Conservation (phyloP, 1,140 invertebrate species). For the Lithobius niger region DNA sequence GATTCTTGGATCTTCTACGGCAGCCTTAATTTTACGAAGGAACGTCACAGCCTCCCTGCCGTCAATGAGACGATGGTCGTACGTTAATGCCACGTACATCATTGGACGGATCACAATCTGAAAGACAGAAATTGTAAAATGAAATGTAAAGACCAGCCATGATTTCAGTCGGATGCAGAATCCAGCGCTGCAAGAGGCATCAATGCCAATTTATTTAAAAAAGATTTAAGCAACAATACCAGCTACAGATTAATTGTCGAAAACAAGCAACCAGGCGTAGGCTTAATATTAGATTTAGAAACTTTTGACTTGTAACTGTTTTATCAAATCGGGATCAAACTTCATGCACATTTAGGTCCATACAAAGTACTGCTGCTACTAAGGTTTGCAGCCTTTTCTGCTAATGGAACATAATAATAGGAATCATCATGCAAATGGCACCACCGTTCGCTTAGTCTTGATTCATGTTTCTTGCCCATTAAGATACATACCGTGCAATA, state of each 20-base stretch:
- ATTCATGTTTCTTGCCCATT: too few relatives aligned
- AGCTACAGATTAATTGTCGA: background rate
- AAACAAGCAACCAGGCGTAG: background rate
- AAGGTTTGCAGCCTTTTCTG: background rate
- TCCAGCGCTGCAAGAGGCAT: background rate
- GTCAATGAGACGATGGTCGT: conserved; percentile 97
- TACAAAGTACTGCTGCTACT: background rate
- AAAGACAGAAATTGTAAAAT: conserved; percentile 21
- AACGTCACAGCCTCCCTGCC: conserved; percentile 97
- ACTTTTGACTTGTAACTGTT: background rate
- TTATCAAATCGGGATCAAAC: background rate
- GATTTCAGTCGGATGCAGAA: background rate
- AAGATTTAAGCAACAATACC: background rate
- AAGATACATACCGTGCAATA: too few relatives aligned
- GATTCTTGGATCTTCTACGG: conserved; percentile 89
- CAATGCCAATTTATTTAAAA: background rate
- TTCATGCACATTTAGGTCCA: background rate
- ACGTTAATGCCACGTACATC: conserved; percentile 99
- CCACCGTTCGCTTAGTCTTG: too few relatives aligned
- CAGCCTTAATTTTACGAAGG: conserved; percentile 89
- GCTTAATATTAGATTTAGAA: background rate
- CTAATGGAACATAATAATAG: background rate
- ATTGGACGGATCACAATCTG: conserved; percentile 95
- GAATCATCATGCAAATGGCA: background rate
- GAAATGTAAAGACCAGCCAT: background rate